Conservation (phyloP, 2,113 vertebrate genomes). For the Pluvianellus socialis region DNA sequence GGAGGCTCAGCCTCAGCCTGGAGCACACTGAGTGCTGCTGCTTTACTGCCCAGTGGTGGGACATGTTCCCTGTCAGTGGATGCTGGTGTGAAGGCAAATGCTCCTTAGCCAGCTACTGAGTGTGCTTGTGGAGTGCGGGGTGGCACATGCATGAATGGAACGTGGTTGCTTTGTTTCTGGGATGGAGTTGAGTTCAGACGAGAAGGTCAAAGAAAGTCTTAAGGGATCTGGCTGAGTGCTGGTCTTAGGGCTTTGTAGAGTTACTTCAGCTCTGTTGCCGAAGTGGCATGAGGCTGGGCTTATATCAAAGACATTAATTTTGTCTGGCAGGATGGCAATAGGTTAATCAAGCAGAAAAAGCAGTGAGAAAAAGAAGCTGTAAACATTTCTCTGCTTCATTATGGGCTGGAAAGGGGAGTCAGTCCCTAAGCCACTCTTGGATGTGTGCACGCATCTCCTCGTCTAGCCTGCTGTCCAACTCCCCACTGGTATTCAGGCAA, state of each 20-base stretch:
- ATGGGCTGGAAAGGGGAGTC: background rate
- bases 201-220: background rate
- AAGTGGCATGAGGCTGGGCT: background rate
- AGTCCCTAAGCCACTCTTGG: background rate
- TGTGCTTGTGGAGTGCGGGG: background rate
- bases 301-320: background rate
- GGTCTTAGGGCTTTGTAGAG: background rate
- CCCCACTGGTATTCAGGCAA: background rate
- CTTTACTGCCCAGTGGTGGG: accelerated
- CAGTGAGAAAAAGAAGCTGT: background rate
- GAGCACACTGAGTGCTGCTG: background rate
- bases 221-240: background rate
- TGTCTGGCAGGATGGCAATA: background rate
- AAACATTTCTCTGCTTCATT: background rate
- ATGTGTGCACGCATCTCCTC: accelerated
- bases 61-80: accelerated
- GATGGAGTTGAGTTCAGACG: background rate
- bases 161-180: background rate
- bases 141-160: accelerated
- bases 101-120: background rate
- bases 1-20: background rate
- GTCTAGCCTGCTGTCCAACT: background rate
- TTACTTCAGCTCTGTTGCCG: background rate
- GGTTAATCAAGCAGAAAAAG: slow-evolving; percentile 12
- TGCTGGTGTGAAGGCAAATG: background rate